Conservation (phyloP, 2,797 vertebrate species). For the Propithecus perrieri region DNA sequence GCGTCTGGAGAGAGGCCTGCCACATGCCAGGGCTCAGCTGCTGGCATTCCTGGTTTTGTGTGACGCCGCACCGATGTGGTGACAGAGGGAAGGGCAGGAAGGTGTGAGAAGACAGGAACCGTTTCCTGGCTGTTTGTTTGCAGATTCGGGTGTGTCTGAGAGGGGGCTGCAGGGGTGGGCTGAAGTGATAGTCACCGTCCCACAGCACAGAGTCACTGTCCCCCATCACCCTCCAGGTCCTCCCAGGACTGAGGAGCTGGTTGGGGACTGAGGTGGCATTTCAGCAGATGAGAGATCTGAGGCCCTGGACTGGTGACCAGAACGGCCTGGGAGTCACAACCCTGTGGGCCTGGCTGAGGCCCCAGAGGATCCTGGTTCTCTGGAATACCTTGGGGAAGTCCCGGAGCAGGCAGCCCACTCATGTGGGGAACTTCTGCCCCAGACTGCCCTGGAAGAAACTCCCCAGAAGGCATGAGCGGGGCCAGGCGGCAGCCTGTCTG, state of each 20-base stretch:
- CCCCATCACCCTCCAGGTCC: background rate
- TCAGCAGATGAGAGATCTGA: background rate
- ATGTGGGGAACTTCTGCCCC: constrained; percentile 23
- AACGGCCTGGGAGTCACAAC: background rate
- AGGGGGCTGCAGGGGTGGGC: fast-evolving
- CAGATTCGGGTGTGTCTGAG: background rate
- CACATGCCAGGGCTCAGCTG: background rate
- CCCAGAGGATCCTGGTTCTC: constrained; percentile 22
- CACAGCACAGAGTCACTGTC: background rate
- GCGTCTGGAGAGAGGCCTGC: background rate
- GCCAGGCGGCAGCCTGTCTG: background rate
- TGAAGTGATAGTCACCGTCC: background rate
- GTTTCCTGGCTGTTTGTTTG: background rate
- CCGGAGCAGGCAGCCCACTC: background rate
- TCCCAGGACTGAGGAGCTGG: no score
- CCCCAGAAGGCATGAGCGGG: background rate
- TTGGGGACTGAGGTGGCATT: fast-evolving
- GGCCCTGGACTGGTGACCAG: background rate
- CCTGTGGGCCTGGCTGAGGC: background rate
- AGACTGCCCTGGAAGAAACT: background rate
- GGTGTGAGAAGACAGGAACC: background rate
- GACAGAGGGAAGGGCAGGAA: background rate
- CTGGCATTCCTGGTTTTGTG: background rate
- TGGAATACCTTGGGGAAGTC: constrained; percentile 63
- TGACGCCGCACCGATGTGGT: background rate